Evolutionary conservation across 2,888 invertebrate genomes (phyloP), one percentile per base, ranked within the genome.

Genomic region (Charanyca ferruginea): DNA sequence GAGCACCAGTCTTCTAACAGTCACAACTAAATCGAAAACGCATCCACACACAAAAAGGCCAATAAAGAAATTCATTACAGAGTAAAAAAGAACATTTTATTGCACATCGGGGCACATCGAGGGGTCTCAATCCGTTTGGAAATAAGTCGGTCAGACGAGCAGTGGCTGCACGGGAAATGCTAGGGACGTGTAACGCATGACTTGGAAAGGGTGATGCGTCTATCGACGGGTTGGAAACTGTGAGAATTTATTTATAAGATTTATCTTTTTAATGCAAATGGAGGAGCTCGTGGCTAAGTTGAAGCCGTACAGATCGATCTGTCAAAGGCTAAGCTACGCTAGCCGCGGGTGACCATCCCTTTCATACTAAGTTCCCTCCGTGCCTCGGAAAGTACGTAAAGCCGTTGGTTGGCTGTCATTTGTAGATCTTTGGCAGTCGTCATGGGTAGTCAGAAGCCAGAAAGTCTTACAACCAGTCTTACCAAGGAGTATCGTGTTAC

Each of bases 121-220:
- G 73, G 80, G 81, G 83, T 65, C 71, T 75, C 68, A 75, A 78
- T 73, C 60, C 79, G 66, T 61, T 69, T 65, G 81, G 83, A 81
- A 83, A 73, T 71, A 83, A 81, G 73, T 81, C 81, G 83, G 81
- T 81, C 81, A 82, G 61, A 55, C 71, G 79, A 51, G 32, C 71
- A 70, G 41, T 79, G 44, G 55, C 41, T 58, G 63, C 59, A 67
- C 66, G 72, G 80, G 65, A 63, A 68, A 66, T 79, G 69, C 69
- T 75, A 60, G 79, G 48, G 64, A 69, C 65, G 49, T 52, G 47
- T 55, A 16, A 60, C 77, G 61, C 63, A 62, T 75, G 63, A 44
- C 48, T 70, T 58, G 69, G 5, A 51, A 42, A 66, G 67, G 61
- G 53, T 73, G 47, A 64, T 62, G 55, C 18, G 38, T 20, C 18